These are phyloP conservation scores for Schizotus pectinicornis DNA, from an alignment of 2,888 invertebrate genomes.

Conservation along the genomic window DNA sequence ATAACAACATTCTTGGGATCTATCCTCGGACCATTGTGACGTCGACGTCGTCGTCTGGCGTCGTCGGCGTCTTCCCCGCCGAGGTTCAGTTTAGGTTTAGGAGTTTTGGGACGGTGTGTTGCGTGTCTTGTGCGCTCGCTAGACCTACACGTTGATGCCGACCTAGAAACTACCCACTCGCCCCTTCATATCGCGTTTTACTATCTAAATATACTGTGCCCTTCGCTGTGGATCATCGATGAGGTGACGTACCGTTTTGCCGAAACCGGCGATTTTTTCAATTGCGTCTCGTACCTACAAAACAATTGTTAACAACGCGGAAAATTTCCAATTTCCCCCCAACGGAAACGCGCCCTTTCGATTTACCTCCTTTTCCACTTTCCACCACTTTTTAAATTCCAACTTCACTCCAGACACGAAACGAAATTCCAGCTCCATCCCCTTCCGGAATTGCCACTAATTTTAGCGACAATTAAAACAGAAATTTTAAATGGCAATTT, in stretches of 20 bases:
- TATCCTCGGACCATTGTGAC: neutral
- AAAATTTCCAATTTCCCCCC: no score
- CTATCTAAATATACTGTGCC: constrained; percentile 12
- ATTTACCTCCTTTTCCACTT: no score
- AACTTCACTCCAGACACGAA: no score
- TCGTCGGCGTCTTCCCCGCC: constrained; percentile 16
- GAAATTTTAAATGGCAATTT: neutral
- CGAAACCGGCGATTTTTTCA: no score
- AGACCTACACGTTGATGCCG: constrained; percentile 35
- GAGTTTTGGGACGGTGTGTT: constrained; percentile 19
- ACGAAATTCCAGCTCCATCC: no score
- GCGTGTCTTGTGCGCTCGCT: constrained; percentile 32
- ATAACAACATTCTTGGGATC: neutral
- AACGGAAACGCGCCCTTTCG: no score
- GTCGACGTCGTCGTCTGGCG: constrained; percentile 16
- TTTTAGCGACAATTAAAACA: no score
- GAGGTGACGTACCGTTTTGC: neutral
- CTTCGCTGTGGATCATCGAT: neutral
- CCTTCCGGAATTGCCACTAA: no score
- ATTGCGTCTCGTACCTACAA: no score
- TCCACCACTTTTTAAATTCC: no score
- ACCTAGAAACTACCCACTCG: constrained; percentile 37
- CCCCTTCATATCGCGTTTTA: constrained; percentile 30
- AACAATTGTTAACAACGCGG: no score
- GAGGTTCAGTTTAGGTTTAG: constrained; percentile 23